These are phyloP conservation scores for Pollenia amentaria DNA, from an alignment of 2,888 invertebrate species.

Conservation along the genomic window DNA sequence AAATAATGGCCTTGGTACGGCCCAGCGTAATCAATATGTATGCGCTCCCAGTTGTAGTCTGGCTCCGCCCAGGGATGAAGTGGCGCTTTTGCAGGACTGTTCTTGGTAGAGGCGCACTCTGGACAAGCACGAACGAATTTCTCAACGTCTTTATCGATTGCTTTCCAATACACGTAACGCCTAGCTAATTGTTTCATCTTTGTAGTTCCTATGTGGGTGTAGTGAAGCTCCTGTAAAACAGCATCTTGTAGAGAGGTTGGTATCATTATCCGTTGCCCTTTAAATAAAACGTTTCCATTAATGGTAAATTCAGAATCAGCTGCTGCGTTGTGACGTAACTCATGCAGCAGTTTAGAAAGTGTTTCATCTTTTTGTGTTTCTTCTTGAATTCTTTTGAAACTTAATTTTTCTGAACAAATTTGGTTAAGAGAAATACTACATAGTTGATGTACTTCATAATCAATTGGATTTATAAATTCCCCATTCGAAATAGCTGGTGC, in stretches of 20 bases:
- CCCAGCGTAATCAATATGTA: constrained; percentile 35
- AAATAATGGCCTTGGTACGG: constrained; percentile 36
- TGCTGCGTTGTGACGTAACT: neutral
- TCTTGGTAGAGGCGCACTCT: constrained; percentile 68
- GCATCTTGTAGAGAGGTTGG: too few relatives aligned
- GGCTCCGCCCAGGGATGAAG: constrained; percentile 60
- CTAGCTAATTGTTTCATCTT: constrained; percentile 78
- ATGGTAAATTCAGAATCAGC: constrained; percentile 2
- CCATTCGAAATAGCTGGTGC: neutral
- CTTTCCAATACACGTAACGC: constrained; percentile 77
- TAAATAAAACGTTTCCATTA: constrained; percentile 1
- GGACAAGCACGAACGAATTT: constrained; percentile 73
- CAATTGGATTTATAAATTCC: too few relatives aligned
- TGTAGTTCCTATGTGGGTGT: constrained; percentile 76
- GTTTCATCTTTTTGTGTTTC: constrained; percentile 4
- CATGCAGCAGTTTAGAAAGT: constrained; percentile 13
- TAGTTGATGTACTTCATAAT: neutral
- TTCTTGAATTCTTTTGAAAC: neutral
- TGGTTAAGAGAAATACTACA: neutral
- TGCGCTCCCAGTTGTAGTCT: constrained; percentile 23
- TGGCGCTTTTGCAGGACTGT: constrained; percentile 40
- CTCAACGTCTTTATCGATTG: constrained; percentile 78
- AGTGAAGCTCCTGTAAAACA: too few relatives aligned
- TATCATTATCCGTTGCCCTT: neutral
- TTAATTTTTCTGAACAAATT: neutral